Base-by-base conservation (phyloP, 2,888 invertebrate genomes). In the Diploptera punctata region DNA sequence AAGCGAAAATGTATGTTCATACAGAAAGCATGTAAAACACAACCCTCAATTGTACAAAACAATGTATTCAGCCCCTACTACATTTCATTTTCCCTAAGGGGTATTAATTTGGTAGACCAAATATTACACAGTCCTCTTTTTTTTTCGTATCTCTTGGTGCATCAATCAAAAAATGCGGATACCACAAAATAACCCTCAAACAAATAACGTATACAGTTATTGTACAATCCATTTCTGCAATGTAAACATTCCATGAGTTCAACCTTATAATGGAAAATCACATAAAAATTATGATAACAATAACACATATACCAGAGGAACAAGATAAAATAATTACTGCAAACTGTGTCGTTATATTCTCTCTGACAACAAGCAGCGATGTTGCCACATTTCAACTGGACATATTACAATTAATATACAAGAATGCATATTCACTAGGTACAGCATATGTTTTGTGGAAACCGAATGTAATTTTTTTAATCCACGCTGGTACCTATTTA, bases 11-110 rank as follows among this genome's bases (percentile, higher is more conserved):
- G 70, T 62, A 70, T 62, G 70, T 70, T 70, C 61, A 70, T 70
- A 70, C 70, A 62, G 70, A 70, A 70, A 49, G 70, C 70, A 70
- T 70, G 70, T 70, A 70, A 70, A 70, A 70, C 70, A 70, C 44
- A 43, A 24, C 13, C 47, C 70, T 70, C 62, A 70, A 70, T 26
- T 70, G 70, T 70, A 31, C 70, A 62, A 62, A 70, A 70, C 70
- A 65, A 49, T 62, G 65, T 61, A 33, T 33, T 38, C 70, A 47
- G 44, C 7, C 47, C 44, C 65, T 47, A 47, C 26, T 70, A 70
- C 61, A 70, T 61, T 70, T 70, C 61, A 62, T 70, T 70, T 68
- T 70, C 70, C 70, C 70, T 49, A 18, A 62, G 52, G 70, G 70
- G 52, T 38, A 70, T 70, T 70, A 65, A 70, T 70, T 70, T 70